Percentiles rank a stretch among this genome's conserved stretches.
Conservation (phyloP, 2,113 vertebrate genomes). For the Cyprinus carpio region DNA sequence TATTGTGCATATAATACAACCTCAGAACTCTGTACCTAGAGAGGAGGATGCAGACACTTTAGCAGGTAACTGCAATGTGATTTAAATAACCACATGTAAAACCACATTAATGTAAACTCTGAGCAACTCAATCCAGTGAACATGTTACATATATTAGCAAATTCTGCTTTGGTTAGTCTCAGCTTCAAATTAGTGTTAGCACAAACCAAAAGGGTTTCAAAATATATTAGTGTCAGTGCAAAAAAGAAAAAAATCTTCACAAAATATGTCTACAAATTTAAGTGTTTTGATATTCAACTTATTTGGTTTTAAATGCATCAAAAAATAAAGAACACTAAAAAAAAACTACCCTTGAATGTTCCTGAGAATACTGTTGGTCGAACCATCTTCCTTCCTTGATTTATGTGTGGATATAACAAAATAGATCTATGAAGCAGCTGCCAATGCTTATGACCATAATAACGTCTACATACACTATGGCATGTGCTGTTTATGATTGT, state of each 20-base stretch:
- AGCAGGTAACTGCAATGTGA: neutral
- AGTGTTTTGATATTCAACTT: neutral
- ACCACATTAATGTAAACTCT: neutral
- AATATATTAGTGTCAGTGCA: too few relatives aligned
- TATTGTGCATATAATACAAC: neutral
- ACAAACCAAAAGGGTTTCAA: neutral
- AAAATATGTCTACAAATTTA: neutral
- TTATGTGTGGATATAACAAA: neutral
- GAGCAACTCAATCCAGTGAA: neutral
- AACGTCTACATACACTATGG: neutral
- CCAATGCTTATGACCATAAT: neutral
- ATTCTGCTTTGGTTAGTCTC: constrained; percentile 13
- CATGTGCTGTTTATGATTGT: neutral
- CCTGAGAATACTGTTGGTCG: constrained; percentile 22
- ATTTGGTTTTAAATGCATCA: neutral
- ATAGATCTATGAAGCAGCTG: constrained; percentile 4
- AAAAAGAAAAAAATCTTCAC: neutral
- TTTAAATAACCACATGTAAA: neutral
- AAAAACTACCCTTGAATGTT: neutral
- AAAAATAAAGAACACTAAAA: constrained; percentile 18
- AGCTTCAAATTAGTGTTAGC: neutral
- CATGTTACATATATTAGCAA: neutral
- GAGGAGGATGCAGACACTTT: neutral
- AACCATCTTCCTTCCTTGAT: neutral
- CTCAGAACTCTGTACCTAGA: neutral